Evolutionary conservation across 1,140 invertebrate species (phyloP).

Genomic region (Leptopilina clavipes): DNA sequence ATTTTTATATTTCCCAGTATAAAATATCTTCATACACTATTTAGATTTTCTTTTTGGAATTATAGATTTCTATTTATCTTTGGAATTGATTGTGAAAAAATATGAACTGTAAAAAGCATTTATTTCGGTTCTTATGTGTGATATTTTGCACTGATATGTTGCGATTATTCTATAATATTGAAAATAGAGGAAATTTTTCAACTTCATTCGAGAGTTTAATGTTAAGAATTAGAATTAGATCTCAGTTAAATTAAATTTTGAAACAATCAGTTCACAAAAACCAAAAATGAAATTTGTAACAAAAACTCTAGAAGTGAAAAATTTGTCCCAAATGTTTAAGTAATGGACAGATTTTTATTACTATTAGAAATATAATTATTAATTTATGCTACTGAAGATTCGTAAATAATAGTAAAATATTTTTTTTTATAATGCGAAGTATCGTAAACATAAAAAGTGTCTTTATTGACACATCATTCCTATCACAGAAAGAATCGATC

Average conservation of each 20-base stretch:
- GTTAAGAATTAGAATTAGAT: too few relatives aligned
- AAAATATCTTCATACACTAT: background rate
- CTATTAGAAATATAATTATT: background rate
- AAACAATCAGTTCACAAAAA: too few relatives aligned
- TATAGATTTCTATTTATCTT: background rate
- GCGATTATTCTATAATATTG: background rate
- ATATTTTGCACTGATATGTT: constrained; percentile 29
- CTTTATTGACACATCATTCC: constrained; percentile 18
- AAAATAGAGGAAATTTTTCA: background rate
- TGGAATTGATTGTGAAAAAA: background rate
- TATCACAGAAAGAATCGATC: constrained; percentile 22
- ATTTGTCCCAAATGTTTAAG: constrained; percentile 12
- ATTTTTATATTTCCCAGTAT: background rate
- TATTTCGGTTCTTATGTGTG: background rate
- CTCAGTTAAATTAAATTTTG: too few relatives aligned
- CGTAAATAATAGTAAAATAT: background rate
- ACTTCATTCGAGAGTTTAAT: too few relatives aligned
- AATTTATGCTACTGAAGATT: constrained; percentile 4
- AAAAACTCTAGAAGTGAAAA: background rate
- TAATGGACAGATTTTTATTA: background rate
- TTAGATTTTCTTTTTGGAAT: background rate
- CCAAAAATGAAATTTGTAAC: background rate
- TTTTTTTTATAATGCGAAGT: background rate
- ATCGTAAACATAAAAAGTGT: constrained; percentile 1
- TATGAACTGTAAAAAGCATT: background rate